Base-by-base conservation (phyloP, 1,140 invertebrate genomes). In the Elymnias hypermnestra region DNA sequence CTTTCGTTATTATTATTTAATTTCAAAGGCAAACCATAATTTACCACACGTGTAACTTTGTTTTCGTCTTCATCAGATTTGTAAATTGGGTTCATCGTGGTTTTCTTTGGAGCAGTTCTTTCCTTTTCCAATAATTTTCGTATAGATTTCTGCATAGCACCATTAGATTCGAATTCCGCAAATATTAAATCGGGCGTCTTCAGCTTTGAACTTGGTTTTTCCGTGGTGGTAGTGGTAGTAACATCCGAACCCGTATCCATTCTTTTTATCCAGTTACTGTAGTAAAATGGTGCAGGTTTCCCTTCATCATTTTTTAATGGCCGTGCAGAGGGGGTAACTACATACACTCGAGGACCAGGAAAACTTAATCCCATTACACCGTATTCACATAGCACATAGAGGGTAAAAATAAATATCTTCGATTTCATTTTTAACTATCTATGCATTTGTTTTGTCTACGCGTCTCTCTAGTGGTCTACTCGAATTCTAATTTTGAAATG, bases 101-200 rank as follows among this genome's bases (percentile, higher is more conserved):
- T 62, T 17, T 66, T 57, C 8, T 65, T 67, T 4, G 55, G 48
- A 1, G 53, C 52, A 26, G 59, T 63, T 60, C 42, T 75, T 54
- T 85, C 77, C 21, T 73, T 77, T 49, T 83, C 71, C 15, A 85
- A 44, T 9, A 83, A 50, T 43, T 82, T 83, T 37, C 72, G 64
- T 22, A 85, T 72, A 9, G 75, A 79, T 61, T 85, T 85, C 33
- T 56, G 63, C 66, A 66, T 70, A n/a, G 54, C 64, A 6, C 50
- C 59, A 48, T 68, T 63, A 4, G 78, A 72, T 55, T 82, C 82
- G 37, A 85, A 85, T 33, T 85, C 82, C 0, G 78, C 82, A 53
- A 85, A 85, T 53, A 85, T 85, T 36, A 85, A 62, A 54, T 85
- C 82, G 3, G 72, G 82, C 3, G 78, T 79, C 39, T 72, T 72